A percentile compares a stretch with the other conserved stretches of the same genome.
Conservation (phyloP, 92 coral and sea anemone genomes). For the Meandrina meandrites region DNA sequence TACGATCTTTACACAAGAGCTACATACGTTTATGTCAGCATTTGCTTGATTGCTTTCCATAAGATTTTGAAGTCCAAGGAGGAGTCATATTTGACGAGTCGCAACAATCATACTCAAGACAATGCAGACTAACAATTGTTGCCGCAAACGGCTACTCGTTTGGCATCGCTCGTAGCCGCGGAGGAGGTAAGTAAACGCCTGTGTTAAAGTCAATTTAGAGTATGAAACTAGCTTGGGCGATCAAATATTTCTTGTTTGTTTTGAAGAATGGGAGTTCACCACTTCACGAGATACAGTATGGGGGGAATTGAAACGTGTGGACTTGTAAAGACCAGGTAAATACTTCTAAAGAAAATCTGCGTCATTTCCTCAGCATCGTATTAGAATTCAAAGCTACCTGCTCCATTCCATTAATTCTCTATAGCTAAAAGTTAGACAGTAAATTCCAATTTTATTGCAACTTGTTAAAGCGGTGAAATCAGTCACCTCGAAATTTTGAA, state of each 20-base stretch:
- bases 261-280: neutral
- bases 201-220: neutral
- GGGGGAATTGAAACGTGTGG: neutral
- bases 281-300: neutral
- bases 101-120: neutral
- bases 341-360: neutral
- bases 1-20: neutral
- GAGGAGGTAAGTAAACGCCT: neutral
- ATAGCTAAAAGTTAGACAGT: neutral
- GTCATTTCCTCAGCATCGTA: neutral
- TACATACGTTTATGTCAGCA: neutral
- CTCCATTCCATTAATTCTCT: neutral
- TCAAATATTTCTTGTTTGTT: neutral
- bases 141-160: neutral
- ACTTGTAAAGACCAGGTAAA: constrained; percentile 8
- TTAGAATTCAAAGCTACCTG: neutral
- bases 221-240: neutral
- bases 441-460: neutral
- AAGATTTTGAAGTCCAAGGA: constrained; percentile 3
- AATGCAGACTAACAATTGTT: neutral
- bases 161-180: neutral
- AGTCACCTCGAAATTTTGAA: neutral
- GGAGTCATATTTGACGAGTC: constrained; percentile 2
- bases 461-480: neutral
- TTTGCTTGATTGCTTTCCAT: neutral